Evolutionary conservation across 2,113 vertebrate species (phyloP).

Genomic region (Pongo abelii): DNA sequence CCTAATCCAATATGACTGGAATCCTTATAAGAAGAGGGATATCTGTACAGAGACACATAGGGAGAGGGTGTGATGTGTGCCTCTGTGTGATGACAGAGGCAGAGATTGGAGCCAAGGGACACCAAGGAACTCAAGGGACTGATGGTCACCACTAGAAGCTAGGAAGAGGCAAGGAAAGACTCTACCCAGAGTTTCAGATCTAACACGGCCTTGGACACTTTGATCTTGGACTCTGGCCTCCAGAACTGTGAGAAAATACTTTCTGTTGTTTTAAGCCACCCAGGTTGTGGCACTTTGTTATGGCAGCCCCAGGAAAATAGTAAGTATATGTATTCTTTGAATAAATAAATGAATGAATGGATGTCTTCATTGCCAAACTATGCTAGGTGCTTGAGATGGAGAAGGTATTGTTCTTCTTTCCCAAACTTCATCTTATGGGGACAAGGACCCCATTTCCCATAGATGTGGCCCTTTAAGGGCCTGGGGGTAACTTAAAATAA

Average conservation of each 20-base stretch:
- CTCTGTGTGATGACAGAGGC: accelerated
- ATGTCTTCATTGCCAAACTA: neutral
- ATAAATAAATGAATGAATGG: neutral
- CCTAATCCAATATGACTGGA: neutral
- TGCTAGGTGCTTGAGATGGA: neutral
- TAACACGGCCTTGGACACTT: accelerated
- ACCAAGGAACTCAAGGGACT: too few species aligned
- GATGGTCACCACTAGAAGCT: accelerated
- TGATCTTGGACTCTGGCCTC: neutral
- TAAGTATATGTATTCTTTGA: accelerated
- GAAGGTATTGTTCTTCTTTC: neutral
- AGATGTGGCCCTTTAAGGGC: neutral
- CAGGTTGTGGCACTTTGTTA: neutral
- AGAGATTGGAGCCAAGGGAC: neutral
- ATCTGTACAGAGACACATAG: neutral
- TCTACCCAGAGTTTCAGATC: neutral
- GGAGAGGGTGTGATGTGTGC: neutral
- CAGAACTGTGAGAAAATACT: neutral
- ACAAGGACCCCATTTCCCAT: neutral
- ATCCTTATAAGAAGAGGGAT: neutral
- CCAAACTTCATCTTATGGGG: neutral
- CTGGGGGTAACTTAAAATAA: neutral
- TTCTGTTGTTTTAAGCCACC: neutral
- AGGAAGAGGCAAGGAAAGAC: neutral
- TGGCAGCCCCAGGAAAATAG: accelerated